A percentile compares a stretch with the other conserved stretches of the same genome.
Evolutionary conservation across 2,113 vertebrate genomes (phyloP).

Genomic region (Coreoperca whiteheadi): DNA sequence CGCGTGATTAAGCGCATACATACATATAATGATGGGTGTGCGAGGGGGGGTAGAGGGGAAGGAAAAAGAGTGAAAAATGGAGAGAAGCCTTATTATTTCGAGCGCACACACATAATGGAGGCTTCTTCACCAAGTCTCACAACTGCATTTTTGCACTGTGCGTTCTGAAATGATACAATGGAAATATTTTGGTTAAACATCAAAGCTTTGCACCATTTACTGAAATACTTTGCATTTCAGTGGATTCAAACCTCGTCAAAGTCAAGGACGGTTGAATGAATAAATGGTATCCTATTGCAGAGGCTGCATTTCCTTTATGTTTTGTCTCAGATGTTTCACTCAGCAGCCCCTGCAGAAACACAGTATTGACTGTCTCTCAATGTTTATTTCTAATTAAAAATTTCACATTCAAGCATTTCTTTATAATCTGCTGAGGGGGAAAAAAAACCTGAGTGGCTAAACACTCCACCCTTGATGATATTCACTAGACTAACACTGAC

Average conservation of each 20-base stretch:
- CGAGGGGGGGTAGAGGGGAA: background rate
- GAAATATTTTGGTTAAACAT: constrained; percentile 46
- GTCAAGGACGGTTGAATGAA: constrained; percentile 65
- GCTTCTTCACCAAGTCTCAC: constrained; percentile 22
- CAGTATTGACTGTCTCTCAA: constrained; percentile 16
- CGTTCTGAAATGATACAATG: constrained; percentile 16
- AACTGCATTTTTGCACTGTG: background rate
- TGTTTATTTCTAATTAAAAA: constrained; percentile 63
- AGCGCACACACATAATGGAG: background rate
- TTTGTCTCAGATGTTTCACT: constrained; percentile 63
- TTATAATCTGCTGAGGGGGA: constrained; percentile 22
- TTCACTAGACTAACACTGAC: constrained; percentile 64
- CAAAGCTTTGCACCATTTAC: constrained; percentile 64
- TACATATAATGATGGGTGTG: constrained; percentile 35
- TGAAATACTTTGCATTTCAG: constrained; percentile 70
- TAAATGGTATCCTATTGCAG: constrained; percentile 51
- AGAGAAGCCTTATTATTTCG: constrained; percentile 56
- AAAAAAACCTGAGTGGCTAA: constrained; percentile 42
- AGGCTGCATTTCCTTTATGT: constrained; percentile 61
- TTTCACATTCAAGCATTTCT: constrained; percentile 42
- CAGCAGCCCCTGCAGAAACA: constrained; percentile 51
- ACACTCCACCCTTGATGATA: constrained; percentile 63
- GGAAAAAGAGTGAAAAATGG: background rate
- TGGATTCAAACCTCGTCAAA: constrained; percentile 59
- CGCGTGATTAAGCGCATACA: constrained; percentile 61